phyloP scores from a whole-genome alignment of 2,797 vertebrate species.

The Chelon auratus region DNA sequence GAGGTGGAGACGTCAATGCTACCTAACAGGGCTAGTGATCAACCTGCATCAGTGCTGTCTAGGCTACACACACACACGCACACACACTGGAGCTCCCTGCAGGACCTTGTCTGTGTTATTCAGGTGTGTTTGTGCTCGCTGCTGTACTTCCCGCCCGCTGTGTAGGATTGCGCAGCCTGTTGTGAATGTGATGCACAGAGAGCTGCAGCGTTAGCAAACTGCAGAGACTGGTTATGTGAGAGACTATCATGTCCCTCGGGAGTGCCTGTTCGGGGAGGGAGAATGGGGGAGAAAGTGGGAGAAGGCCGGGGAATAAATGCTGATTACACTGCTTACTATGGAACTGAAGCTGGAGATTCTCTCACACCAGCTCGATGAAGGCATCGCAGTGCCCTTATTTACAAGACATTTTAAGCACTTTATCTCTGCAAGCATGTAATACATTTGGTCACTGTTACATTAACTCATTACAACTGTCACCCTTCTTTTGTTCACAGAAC shows the following conservation, averaged over 20 bases:
- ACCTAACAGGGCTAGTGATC: slow-evolving; percentile 79
- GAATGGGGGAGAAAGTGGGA: slow-evolving; percentile 31
- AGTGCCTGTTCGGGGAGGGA: slow-evolving; percentile 54
- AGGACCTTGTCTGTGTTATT: slow-evolving; percentile 70
- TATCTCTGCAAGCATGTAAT: neutral
- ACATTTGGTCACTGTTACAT: neutral
- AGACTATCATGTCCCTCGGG: slow-evolving; percentile 67
- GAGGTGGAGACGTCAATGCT: slow-evolving; percentile 79
- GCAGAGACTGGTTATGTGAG: slow-evolving; percentile 66
- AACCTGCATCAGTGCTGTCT: slow-evolving; percentile 69
- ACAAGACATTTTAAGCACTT: neutral
- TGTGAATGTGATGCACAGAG: slow-evolving; percentile 69
- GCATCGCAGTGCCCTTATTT: neutral
- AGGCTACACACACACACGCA: slow-evolving; percentile 36
- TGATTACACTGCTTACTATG: slow-evolving; percentile 54
- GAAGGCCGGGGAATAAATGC: slow-evolving; percentile 42
- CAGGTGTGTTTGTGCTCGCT: slow-evolving; percentile 73
- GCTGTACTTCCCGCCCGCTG: slow-evolving; percentile 62
- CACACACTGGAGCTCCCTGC: slow-evolving; percentile 54
- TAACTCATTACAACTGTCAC: neutral
- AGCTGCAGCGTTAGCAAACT: slow-evolving; percentile 72
- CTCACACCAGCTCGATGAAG: neutral
- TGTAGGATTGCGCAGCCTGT: slow-evolving; percentile 71
- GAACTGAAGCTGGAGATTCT: slow-evolving; percentile 31
- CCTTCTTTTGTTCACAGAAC: slow-evolving; percentile 27